Conservation (phyloP, 2,888 invertebrate genomes). For the Thalpophila matura region DNA sequence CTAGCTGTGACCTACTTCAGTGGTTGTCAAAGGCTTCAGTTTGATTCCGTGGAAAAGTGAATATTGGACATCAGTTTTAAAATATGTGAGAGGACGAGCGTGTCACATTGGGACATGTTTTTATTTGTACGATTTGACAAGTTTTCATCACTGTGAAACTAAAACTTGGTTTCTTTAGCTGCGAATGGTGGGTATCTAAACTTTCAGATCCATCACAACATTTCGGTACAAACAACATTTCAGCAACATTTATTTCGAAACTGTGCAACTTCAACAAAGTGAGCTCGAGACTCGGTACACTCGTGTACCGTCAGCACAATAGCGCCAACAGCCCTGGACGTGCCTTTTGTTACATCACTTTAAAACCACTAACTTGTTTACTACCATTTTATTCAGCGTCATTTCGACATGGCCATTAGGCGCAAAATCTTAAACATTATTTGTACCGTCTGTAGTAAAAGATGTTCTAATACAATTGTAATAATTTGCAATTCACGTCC, state of each 20-base stretch:
- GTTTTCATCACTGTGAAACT: constrained; percentile 7
- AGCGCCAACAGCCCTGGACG: constrained; percentile 44
- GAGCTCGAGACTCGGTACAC: constrained; percentile 27
- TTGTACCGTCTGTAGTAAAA: constrained; percentile 43
- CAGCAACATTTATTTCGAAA: constrained; percentile 35
- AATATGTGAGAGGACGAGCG: constrained; percentile 16
- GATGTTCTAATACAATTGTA: constrained; percentile 55
- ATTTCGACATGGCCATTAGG: constrained; percentile 56
- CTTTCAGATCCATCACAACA: constrained; percentile 23
- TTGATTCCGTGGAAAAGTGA: constrained; percentile 46
- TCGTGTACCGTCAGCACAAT: constrained; percentile 47
- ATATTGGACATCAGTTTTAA: constrained; percentile 37
- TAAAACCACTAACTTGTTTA: constrained; percentile 56
- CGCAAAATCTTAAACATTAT: constrained; percentile 51
- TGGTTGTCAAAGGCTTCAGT: constrained; percentile 40
- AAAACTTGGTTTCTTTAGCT: constrained; percentile 8
- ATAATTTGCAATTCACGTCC: constrained; percentile 64
- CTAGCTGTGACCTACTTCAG: constrained; percentile 55
- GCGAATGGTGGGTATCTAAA: constrained; percentile 16
- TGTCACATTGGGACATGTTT: constrained; percentile 14
- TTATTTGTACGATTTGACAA: constrained; percentile 12
- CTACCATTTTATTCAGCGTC: constrained; percentile 49
- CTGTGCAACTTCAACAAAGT: constrained; percentile 34
- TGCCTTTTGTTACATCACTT: constrained; percentile 54
- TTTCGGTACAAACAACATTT: constrained; percentile 21